Conservation (phyloP, 2,113 vertebrate species). For the Macquaria australasica region DNA sequence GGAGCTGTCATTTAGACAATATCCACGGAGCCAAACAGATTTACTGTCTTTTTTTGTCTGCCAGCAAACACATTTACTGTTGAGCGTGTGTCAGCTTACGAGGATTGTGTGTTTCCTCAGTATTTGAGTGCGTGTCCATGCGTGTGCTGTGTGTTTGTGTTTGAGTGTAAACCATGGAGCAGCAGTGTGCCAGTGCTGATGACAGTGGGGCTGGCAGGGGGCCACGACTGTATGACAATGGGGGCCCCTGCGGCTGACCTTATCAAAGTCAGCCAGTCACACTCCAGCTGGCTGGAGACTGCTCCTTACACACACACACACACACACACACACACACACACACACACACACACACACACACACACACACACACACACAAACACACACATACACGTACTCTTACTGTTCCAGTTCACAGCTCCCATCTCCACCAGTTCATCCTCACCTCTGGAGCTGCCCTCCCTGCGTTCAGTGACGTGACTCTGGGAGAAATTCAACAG, state of each 20-base stretch:
- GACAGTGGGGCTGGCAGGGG: conserved; percentile 69
- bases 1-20: conserved; percentile 72
- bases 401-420: conserved; percentile 63
- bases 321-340: conserved; percentile 30
- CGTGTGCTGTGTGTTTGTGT: conserved; percentile 51
- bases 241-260: conserved; percentile 75
- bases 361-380: conserved; percentile 34
- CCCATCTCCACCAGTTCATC: conserved; percentile 48
- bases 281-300: conserved; percentile 66
- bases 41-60: conserved; percentile 72
- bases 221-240: conserved; percentile 70
- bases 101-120: conserved; percentile 54
- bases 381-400: conserved; percentile 22
- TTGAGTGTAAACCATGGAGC: conserved; percentile 39
- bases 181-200: conserved; percentile 62
- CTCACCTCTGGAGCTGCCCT: neutral
- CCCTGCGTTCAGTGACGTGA: conserved; percentile 28
- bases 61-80: conserved; percentile 73
- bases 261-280: conserved; percentile 80
- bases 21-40: conserved; percentile 74
- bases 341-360: conserved; percentile 31
- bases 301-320: conserved; percentile 42
- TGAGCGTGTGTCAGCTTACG: conserved; percentile 57
- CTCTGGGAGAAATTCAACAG: conserved; percentile 49
- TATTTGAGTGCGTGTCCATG: conserved; percentile 43